Percentiles rank a stretch among this genome's conserved stretches.
Conservation (phyloP, 2,888 invertebrate genomes). For the Oxytorus armatus region DNA sequence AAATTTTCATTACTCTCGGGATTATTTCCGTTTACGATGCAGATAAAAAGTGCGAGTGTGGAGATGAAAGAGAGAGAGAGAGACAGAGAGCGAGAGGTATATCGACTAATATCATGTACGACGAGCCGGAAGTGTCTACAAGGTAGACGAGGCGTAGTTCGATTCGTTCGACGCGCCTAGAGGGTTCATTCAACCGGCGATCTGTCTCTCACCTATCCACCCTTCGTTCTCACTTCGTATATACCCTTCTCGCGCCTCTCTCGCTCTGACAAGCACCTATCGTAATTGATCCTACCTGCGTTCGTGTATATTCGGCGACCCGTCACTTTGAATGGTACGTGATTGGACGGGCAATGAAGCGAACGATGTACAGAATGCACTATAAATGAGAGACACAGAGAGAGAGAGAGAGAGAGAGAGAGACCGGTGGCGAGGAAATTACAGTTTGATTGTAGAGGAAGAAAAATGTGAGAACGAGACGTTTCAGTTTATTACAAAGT, state of each 20-base stretch:
- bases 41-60: background rate
- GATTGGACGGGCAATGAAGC: constrained; percentile 80
- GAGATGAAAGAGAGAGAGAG: no score
- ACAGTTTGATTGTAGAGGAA: constrained; percentile 45
- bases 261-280: constrained; percentile 63
- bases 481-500: background rate
- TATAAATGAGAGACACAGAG: constrained; percentile 43
- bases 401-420: constrained; percentile 27
- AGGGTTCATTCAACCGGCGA: constrained; percentile 56
- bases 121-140: constrained; percentile 49
- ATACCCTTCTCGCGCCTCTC: constrained; percentile 16
- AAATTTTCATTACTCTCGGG: constrained; percentile 4
- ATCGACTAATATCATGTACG: constrained; percentile 26
- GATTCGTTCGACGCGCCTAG: constrained; percentile 52
- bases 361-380: constrained; percentile 64
- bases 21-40: background rate
- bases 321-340: constrained; percentile 80
- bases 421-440: constrained; percentile 10
- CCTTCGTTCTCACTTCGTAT: constrained; percentile 60
- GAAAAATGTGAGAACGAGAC: constrained; percentile 31
- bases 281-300: constrained; percentile 77
- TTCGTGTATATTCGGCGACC: constrained; percentile 72
- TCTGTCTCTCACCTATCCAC: constrained; percentile 62
- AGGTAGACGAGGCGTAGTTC: constrained; percentile 54
- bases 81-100: background rate